Conservation (phyloP, 2,113 vertebrate genomes). For the Caranx ignobilis region DNA sequence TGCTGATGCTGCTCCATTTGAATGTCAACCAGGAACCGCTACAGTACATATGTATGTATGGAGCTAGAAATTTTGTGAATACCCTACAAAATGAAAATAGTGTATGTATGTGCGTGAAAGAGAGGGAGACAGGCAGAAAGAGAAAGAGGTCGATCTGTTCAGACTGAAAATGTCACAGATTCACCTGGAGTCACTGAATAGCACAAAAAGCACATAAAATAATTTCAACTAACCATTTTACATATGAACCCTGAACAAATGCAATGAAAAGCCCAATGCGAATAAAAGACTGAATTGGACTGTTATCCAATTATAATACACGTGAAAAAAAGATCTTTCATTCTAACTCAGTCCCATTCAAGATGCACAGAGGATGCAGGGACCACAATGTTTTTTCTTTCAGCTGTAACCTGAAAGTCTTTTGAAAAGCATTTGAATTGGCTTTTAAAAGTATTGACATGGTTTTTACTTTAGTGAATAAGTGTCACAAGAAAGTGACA, state of each 20-base stretch:
- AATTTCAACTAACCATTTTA: neutral
- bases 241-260: neutral
- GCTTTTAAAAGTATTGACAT: neutral
- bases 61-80: slow-evolving; percentile 9
- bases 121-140: neutral
- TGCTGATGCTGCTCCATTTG: slow-evolving; percentile 30
- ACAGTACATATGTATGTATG: neutral
- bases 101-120: too few species aligned
- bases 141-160: neutral
- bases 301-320: neutral
- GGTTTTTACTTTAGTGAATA: neutral
- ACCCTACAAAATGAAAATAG: neutral
- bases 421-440: neutral
- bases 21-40: slow-evolving; percentile 16
- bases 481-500: neutral
- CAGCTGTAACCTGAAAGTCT: too few species aligned
- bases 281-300: neutral
- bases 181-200: neutral
- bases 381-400: too few species aligned
- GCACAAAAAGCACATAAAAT: neutral
- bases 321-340: neutral
- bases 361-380: too few species aligned
- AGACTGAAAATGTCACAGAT: neutral
- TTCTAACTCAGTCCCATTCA: neutral
- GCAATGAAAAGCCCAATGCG: neutral